These are phyloP conservation scores for Cichladusa arquata DNA, from an alignment of 2,113 vertebrate genomes.

Conservation along the genomic window DNA sequence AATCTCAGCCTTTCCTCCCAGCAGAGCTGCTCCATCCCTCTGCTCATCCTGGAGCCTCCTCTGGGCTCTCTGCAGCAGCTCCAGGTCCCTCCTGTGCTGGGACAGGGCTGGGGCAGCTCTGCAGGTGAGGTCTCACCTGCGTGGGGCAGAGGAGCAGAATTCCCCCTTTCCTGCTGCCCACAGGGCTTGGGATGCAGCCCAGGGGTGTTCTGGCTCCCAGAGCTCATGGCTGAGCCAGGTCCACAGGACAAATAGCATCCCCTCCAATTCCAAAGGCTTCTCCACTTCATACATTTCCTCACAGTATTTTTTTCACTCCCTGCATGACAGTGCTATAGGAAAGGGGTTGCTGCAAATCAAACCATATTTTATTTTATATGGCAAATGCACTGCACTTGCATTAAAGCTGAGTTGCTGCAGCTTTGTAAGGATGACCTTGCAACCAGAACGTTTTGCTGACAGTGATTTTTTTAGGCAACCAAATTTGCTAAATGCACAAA, in stretches of 20 bases:
- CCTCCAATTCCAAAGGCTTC: not conserved
- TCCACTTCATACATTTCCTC: not conserved
- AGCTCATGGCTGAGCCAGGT: not conserved
- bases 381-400: not conserved
- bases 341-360: not conserved
- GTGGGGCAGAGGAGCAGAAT: not conserved
- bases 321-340: not conserved
- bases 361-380: not conserved
- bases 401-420: not conserved
- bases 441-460: conserved; percentile 53
- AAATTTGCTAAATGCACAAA: conserved; percentile 62
- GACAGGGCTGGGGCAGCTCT: not conserved
- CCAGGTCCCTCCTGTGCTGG: not conserved
- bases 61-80: not conserved
- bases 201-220: not conserved
- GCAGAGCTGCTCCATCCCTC: not conserved
- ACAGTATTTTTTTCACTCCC: not conserved
- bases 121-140: not conserved
- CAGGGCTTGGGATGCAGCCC: not conserved
- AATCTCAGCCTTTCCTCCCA: not conserved
- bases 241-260: not conserved
- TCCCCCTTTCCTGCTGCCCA: not conserved
- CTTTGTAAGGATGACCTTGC: not conserved
- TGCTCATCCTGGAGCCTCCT: not conserved
- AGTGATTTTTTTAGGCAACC: conserved; percentile 40